Evolutionary conservation across 1,140 invertebrate species (phyloP), one percentile per base, ranked within the genome.

Genomic region (Melitaea cinxia): DNA sequence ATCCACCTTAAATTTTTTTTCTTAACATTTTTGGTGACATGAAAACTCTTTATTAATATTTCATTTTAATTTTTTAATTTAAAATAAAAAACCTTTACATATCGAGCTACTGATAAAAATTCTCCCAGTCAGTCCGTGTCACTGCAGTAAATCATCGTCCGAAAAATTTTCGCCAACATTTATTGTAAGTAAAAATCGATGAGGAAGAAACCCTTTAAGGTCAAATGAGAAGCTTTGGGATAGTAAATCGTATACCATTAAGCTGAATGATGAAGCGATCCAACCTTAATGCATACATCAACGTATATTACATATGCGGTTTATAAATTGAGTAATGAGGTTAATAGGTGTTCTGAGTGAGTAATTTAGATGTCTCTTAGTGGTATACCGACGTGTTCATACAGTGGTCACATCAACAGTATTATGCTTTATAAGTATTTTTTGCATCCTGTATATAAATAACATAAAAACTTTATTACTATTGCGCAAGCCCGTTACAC

Each of bases 181-280:
- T 66, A 60, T 66, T 56, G 65, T 56, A 68, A 68, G 58, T 71
- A 67, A 67, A 66, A 67, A 63, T 71, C 59, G 67, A 67, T 63
- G 55, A 45, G 26, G 50, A 35, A 50, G 59, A 52, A 60, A 55
- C 60, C 45, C 49, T 62, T 62, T 56, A 58, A 57, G 61, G 63
- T 53, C 60, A 59, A 59, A 60, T 58, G 67, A 63, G 66, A 52
- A 62, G 53, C 56, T 49, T 57, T 15, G 35, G 56, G 60, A 71
- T 66, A 37, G 12, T 71, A 71, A 71, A 71, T 71, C 61, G 65
- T 50, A 24, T 23, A 23, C 64, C 60, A 71, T 71, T 71, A 71
- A 53, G 17, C 30, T 67, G 69, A 71, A 67, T 63, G 64, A 71
- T 71, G 69, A 67, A 56, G 59, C 56, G 39, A 65, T 60, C 65